Percentiles rank a stretch among this genome's conserved stretches.
phyloP scores from a whole-genome alignment of 2,113 vertebrate genomes.

The Saimiri boliviensis region DNA sequence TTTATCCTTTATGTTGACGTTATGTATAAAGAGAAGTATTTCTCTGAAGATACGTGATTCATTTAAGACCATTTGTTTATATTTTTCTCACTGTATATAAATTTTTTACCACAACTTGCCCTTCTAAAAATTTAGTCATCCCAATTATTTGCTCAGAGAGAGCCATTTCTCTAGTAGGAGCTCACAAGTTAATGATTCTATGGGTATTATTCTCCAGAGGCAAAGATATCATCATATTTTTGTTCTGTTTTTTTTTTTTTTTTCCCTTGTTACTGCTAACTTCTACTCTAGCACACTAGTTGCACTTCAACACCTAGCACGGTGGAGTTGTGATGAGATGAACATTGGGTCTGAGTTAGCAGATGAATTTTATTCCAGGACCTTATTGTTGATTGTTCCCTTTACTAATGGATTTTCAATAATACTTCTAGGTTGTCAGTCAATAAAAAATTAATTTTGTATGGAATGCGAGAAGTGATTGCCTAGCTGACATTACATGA shows the following conservation, averaged over 20 bases:
- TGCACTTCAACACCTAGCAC: neutral
- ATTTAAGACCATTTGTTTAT: neutral
- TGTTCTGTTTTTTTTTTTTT: neutral
- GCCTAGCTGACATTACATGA: neutral
- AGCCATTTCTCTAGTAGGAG: neutral
- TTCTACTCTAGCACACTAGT: neutral
- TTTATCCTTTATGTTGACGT: neutral
- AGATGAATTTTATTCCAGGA: neutral
- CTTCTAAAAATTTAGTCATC: neutral
- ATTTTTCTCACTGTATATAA: neutral
- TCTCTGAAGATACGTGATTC: neutral
- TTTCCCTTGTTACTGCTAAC: neutral
- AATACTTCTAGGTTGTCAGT: neutral
- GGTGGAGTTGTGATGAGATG: neutral
- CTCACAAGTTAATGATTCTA: neutral
- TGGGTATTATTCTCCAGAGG: neutral
- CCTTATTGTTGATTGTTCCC: neutral
- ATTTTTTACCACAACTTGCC: neutral
- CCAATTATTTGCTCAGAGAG: neutral
- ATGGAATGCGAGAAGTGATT: neutral
- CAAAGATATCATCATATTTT: neutral
- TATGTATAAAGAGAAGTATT: neutral
- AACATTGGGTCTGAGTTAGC: neutral
- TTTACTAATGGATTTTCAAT: neutral
- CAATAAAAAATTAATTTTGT: constrained; percentile 17